Evolutionary conservation across 2,797 vertebrate genomes (phyloP), one percentile per base, ranked within the genome.

Genomic region (Chelidonichthys spinosus): DNA sequence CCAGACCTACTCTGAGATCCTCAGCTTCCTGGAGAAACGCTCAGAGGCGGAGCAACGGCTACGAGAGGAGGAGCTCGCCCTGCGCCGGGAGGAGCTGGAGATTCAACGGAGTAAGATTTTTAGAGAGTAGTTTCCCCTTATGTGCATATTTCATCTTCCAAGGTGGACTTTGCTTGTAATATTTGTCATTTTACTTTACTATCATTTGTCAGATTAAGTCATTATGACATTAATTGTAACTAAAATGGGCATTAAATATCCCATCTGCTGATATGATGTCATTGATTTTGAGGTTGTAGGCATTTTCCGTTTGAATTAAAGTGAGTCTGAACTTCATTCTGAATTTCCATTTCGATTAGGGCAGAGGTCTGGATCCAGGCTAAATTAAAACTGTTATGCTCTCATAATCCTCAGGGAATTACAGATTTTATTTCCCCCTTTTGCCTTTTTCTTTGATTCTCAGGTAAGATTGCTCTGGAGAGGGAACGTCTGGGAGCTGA

Each of bases 1-100:
- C 81, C 94, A 94, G 83, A 95, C 93, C 3, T 96, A 95, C 89
- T 94, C 95, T 0, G 94, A 95, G 83, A 95, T 95, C 50, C 91
- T 96, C 76, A 95, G 94, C 81, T 95, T 95, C 85, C 84, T 96
- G 84, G 95, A 96, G 85, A 94, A 95, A 85, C 94, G 95, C 47
- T 94, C 94, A 0, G 95, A 96, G 82, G 88, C 95, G 0, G 95
- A 96, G 88, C 95, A 95, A 37, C 91, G 93, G 15, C 85, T 96
- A 52, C 90, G 94, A 6, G 95, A 95, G 87, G 95, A 95, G 70
- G 95, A 95, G 85, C 89, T 95, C 1, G 83, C 93, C 0, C 85
- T 95, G 13, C 92, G 95, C 7, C 80, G 95, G 9, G 94, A 95
- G 82, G 95, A 96, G 84, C 91, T 95, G 6, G 94, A 95, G 81